These are phyloP conservation scores for Megamerina dolium DNA, from an alignment of 2,888 invertebrate genomes.

Conservation along the genomic window DNA sequence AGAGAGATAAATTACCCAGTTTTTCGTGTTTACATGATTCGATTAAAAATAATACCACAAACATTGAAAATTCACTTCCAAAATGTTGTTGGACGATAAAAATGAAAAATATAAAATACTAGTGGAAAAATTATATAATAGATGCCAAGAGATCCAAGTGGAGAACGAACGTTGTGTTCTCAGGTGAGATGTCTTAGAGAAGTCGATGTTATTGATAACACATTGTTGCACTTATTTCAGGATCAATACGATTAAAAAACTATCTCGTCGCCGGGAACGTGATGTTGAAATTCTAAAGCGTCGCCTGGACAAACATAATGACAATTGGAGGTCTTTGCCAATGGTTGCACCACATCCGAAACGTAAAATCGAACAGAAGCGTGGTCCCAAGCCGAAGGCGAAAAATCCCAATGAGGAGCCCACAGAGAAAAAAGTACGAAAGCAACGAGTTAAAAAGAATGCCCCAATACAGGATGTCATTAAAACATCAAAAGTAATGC, in stretches of 20 bases:
- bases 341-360: slow-evolving; percentile 43
- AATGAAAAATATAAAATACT: slow-evolving; percentile 37
- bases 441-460: slow-evolving; percentile 29
- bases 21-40: too few relatives aligned
- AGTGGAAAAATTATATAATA: slow-evolving; percentile 37
- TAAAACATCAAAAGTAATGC: too few relatives aligned
- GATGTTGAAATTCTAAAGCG: slow-evolving; percentile 43
- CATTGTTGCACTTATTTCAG: slow-evolving; percentile 20
- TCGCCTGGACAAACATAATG: slow-evolving; percentile 43
- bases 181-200: slow-evolving; percentile 27
- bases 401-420: slow-evolving; percentile 22
- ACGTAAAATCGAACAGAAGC: slow-evolving; percentile 45
- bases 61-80: too few relatives aligned
- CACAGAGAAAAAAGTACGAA: slow-evolving; percentile 29
- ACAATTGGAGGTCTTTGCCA: slow-evolving; percentile 44
- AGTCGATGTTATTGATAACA: not conserved
- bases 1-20: too few relatives aligned
- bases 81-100: slow-evolving; percentile 36
- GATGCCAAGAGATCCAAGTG: slow-evolving; percentile 42
- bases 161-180: slow-evolving; percentile 46
- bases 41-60: too few relatives aligned
- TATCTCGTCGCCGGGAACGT: slow-evolving; percentile 35
- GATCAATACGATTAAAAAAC: slow-evolving; percentile 42
- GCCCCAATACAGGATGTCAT: too few relatives aligned
- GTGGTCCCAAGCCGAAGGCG: slow-evolving; percentile 45